These are phyloP conservation scores for Drosophila borborema DNA, from an alignment of 2,888 invertebrate species.

Conservation along the genomic window DNA sequence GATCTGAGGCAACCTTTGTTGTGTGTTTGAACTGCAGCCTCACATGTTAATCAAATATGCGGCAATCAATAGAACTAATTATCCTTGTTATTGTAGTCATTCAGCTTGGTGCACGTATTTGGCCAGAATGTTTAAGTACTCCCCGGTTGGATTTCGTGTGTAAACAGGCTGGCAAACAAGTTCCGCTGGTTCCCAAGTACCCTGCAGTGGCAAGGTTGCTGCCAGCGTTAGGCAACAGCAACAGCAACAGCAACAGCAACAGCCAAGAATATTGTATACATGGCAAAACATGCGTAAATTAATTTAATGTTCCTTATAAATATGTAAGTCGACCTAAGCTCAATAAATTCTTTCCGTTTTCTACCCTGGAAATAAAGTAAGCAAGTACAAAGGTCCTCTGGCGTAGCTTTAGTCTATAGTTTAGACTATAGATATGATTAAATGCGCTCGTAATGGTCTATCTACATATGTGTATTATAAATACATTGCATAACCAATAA, in stretches of 20 bases:
- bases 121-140: constrained; percentile 31
- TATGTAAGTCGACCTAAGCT: constrained; percentile 71
- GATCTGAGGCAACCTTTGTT: constrained; percentile 11
- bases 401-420: too few relatives aligned
- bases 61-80: constrained; percentile 56
- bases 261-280: constrained; percentile 48
- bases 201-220: background rate
- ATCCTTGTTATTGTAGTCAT: constrained; percentile 32
- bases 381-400: background rate
- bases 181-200: constrained; percentile 22
- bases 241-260: constrained; percentile 32
- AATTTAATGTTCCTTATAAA: constrained; percentile 81
- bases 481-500: too few relatives aligned
- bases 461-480: too few relatives aligned
- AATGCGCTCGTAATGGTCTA: too few relatives aligned
- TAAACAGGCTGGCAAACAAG: constrained; percentile 20
- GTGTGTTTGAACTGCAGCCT: constrained; percentile 9
- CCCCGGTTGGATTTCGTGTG: constrained; percentile 27
- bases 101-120: constrained; percentile 25
- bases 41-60: constrained; percentile 51
- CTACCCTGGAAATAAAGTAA: constrained; percentile 37
- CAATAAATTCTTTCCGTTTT: constrained; percentile 64
- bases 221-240: constrained; percentile 35
- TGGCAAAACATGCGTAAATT: constrained; percentile 77
- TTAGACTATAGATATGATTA: too few relatives aligned